A percentile compares a stretch with the other conserved stretches of the same genome.
These are phyloP conservation scores for Spilogale gracilis DNA, from an alignment of 2,113 vertebrate genomes.

Conservation along the genomic window DNA sequence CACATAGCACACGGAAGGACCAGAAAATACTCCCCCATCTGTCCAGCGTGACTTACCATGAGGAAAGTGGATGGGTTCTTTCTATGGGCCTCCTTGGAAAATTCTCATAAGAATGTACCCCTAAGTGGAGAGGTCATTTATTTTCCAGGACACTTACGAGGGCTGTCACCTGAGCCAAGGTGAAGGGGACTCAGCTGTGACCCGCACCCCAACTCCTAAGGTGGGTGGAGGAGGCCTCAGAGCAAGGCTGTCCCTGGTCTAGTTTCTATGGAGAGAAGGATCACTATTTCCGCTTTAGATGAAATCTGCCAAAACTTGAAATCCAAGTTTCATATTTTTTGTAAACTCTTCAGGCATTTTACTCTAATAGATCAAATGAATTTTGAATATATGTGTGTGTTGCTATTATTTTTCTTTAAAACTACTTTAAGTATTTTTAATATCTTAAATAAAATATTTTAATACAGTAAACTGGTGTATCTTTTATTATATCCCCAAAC, in stretches of 20 bases:
- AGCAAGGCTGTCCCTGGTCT: background rate
- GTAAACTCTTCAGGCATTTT: background rate
- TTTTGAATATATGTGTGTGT: background rate
- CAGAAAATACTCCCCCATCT: background rate
- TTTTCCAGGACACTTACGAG: background rate
- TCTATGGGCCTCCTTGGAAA: background rate
- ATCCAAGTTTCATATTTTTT: background rate
- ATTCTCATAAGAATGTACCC: background rate
- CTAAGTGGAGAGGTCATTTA: background rate
- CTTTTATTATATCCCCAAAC: slow-evolving; percentile 46
- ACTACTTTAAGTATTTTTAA: slow-evolving; percentile 29
- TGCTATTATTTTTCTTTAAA: slow-evolving; percentile 44
- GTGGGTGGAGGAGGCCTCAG: background rate
- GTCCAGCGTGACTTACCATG: background rate
- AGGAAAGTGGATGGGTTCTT: background rate
- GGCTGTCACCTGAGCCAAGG: background rate
- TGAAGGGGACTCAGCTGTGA: background rate
- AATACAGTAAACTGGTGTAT: background rate
- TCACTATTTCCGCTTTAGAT: background rate
- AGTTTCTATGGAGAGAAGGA: background rate
- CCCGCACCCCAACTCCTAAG: background rate
- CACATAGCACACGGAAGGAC: background rate
- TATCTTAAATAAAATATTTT: slow-evolving; percentile 57
- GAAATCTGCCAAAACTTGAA: background rate
- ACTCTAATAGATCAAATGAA: background rate